Percentiles rank a stretch among this genome's conserved stretches.
Conservation (phyloP, 2,113 vertebrate genomes). For the Scalopus aquaticus region DNA sequence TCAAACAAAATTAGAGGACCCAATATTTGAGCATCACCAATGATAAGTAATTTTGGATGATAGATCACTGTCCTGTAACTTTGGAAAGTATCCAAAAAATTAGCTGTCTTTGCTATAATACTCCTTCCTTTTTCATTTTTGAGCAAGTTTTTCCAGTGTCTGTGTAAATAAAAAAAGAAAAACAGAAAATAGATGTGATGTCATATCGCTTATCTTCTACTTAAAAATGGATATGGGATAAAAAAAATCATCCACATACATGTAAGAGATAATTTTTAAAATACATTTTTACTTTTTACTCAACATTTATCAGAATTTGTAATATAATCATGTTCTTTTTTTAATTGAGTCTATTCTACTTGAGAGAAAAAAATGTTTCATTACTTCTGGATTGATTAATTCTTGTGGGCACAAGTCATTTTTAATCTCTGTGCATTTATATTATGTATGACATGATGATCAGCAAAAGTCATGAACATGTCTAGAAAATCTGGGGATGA, state of each 20-base stretch:
- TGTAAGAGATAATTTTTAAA: background rate
- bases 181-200: background rate
- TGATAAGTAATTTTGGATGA: background rate
- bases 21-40: background rate
- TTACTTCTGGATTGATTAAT: background rate
- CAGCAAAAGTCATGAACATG: background rate
- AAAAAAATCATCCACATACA: background rate
- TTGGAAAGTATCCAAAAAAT: background rate
- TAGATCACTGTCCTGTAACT: background rate
- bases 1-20: constrained; percentile 13
- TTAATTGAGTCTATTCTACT: background rate
- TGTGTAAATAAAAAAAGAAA: background rate
- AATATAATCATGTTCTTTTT: background rate
- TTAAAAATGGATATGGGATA: background rate
- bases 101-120: background rate
- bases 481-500: background rate
- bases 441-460: background rate
- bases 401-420: background rate
- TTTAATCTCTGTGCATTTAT: background rate
- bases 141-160: background rate
- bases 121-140: background rate
- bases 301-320: background rate
- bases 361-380: background rate
- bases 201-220: background rate
- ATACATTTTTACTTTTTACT: background rate